These are phyloP conservation scores for Rhea americana DNA, from an alignment of 2,113 vertebrate species.

Conservation along the genomic window DNA sequence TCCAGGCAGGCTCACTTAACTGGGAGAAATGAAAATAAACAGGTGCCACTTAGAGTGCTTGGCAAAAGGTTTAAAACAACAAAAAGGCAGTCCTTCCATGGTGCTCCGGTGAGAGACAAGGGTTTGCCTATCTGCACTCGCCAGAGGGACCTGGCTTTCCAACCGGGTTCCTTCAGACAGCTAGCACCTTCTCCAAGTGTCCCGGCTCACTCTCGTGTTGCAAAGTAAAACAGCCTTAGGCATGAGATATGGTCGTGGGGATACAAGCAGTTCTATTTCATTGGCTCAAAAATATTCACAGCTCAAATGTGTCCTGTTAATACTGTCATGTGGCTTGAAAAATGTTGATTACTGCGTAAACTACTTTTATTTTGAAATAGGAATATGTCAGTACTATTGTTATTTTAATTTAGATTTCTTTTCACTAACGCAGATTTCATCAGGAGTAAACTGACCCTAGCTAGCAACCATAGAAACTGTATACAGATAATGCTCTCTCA, in stretches of 20 bases:
- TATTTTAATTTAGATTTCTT: neutral
- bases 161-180: neutral
- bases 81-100: neutral
- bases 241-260: accelerated
- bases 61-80: too few relatives aligned
- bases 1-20: neutral
- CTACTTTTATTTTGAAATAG: neutral
- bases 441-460: neutral
- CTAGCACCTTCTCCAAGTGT: accelerated
- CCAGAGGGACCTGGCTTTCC: neutral
- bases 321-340: neutral
- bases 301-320: neutral
- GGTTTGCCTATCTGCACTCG: neutral
- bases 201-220: neutral
- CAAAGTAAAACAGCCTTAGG: neutral
- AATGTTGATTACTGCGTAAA: neutral
- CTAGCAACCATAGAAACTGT: neutral
- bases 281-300: neutral
- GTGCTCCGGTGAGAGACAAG: accelerated
- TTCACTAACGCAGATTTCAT: neutral
- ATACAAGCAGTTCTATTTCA: neutral
- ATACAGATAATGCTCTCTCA: neutral
- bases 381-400: neutral
- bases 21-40: neutral
- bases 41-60: neutral